These are phyloP conservation scores for Temnothorax ravouxi DNA, from an alignment of 2,888 invertebrate genomes.

Conservation along the genomic window DNA sequence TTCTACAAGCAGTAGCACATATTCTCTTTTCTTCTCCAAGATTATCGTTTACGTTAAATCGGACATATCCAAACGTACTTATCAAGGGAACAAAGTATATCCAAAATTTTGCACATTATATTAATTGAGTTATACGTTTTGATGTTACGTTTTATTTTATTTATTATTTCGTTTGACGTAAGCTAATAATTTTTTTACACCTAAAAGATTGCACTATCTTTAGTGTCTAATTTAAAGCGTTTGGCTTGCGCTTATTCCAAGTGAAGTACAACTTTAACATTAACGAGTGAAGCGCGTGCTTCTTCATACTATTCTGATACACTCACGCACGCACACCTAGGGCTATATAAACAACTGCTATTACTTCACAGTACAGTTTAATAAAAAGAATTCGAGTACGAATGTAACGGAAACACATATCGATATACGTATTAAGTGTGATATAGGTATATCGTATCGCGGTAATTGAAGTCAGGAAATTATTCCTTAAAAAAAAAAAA, in stretches of 20 bases:
- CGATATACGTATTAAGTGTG: constrained; percentile 14
- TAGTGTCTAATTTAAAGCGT: constrained; percentile 12
- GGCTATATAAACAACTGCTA: constrained; percentile 50
- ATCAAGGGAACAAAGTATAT: background rate
- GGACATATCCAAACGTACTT: background rate
- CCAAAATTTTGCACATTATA: constrained; percentile 6
- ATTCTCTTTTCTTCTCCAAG: background rate
- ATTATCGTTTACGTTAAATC: constrained; percentile 7
- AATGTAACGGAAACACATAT: constrained; percentile 35
- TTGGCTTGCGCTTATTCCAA: background rate
- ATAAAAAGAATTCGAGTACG: constrained; percentile 46
- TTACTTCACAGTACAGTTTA: constrained; percentile 46
- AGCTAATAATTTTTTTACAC: constrained; percentile 21
- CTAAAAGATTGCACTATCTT: constrained; percentile 19
- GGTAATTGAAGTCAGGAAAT: constrained; percentile 25
- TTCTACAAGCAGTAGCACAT: background rate
- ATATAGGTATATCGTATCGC: constrained; percentile 33
- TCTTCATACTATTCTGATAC: constrained; percentile 44
- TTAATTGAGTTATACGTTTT: constrained; percentile 8
- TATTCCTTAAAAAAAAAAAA: background rate
- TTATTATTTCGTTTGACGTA: background rate
- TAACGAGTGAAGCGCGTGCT: constrained; percentile 40
- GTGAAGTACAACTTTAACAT: constrained; percentile 31
- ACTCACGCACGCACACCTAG: constrained; percentile 48
- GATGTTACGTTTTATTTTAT: background rate